These are phyloP conservation scores for Xenus cinereus DNA, from an alignment of 2,113 vertebrate species.

Conservation along the genomic window DNA sequence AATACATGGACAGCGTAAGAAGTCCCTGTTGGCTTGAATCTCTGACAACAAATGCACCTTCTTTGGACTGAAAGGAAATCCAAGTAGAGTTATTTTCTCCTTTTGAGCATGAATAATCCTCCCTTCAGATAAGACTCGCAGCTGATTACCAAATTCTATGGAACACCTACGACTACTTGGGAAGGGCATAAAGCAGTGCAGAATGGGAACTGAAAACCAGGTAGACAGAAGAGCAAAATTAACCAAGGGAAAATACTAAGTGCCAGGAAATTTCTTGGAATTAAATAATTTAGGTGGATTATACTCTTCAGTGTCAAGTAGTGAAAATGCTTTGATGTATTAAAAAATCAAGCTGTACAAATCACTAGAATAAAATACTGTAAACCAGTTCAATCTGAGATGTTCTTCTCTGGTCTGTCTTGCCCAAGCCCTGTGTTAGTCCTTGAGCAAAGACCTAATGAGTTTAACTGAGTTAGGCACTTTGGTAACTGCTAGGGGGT, in stretches of 20 bases:
- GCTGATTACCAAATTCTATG: neutral
- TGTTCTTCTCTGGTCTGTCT: neutral
- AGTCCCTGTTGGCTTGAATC: constrained; percentile 84
- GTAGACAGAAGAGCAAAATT: neutral
- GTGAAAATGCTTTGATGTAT: neutral
- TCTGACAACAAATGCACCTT: constrained; percentile 87
- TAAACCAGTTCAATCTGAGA: neutral
- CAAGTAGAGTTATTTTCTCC: neutral
- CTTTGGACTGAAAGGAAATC: constrained; percentile 78
- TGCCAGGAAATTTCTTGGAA: neutral
- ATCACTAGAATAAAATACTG: neutral
- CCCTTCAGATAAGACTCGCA: neutral
- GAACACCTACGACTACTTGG: neutral
- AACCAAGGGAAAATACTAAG: neutral
- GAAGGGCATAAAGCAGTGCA: neutral
- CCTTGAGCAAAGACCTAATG: neutral
- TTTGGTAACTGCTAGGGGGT: neutral
- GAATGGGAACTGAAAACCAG: neutral
- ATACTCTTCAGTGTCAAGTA: neutral
- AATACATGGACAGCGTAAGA: constrained; percentile 85
- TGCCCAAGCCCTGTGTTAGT: neutral
- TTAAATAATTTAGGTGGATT: neutral
- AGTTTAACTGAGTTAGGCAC: neutral
- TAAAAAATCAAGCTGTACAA: neutral
- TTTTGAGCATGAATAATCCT: neutral